phyloP scores from a whole-genome alignment of 2,113 vertebrate genomes.

The Trinectes maculatus region DNA sequence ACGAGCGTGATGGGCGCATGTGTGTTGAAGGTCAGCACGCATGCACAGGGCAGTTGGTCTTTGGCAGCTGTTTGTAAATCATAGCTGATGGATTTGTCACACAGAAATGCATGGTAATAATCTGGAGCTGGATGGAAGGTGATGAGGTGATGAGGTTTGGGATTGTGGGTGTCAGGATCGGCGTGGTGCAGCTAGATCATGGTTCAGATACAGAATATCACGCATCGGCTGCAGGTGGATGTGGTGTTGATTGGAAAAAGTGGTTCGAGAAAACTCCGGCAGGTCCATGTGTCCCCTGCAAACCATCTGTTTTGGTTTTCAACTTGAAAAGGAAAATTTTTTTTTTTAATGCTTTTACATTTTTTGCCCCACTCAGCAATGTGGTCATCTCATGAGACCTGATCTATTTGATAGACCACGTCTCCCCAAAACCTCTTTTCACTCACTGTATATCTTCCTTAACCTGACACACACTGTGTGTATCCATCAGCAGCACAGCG shows the following conservation, averaged over 20 bases:
- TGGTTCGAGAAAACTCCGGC: too few species aligned
- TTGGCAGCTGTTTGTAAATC: not conserved
- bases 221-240: too few species aligned
- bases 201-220: too few species aligned
- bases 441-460: conserved; percentile 10
- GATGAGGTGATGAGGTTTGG: not conserved
- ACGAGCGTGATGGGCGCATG: too few species aligned
- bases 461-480: conserved; percentile 28
- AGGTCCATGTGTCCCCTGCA: too few species aligned
- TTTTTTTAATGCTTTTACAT: too few species aligned
- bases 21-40: not conserved
- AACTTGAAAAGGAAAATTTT: too few species aligned
- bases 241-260: too few species aligned
- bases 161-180: too few species aligned
- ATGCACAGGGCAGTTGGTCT: not conserved
- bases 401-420: not conserved
- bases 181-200: too few species aligned
- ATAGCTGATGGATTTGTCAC: not conserved
- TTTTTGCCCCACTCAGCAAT: not conserved
- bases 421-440: not conserved
- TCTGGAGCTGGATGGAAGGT: not conserved
- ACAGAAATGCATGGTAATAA: not conserved
- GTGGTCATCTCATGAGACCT: not conserved
- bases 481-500: conserved; percentile 46
- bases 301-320: too few species aligned